Percentiles rank a stretch among this genome's conserved stretches.
Conservation (phyloP, 2,797 vertebrate genomes). For the Nasua narica region DNA sequence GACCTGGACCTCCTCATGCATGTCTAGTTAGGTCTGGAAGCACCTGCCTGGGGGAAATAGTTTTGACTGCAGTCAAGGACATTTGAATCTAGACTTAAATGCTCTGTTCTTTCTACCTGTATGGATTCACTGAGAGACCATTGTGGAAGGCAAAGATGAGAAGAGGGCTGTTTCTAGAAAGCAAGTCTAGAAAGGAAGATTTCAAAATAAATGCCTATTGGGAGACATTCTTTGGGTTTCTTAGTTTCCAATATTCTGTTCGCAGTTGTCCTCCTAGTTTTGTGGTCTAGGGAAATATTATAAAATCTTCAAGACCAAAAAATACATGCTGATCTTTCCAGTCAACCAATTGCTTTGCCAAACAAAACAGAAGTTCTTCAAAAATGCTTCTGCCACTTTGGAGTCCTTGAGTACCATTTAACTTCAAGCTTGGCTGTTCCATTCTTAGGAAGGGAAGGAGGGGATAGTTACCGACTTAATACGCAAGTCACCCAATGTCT, state of each 20-base stretch:
- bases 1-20: not conserved
- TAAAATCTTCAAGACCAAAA: constrained; percentile 24
- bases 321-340: not conserved
- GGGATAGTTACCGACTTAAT: not conserved
- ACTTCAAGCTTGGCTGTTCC: not conserved
- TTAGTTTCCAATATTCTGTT: constrained; percentile 12
- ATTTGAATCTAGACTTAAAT: not conserved
- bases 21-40: not conserved
- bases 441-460: not conserved
- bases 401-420: not conserved
- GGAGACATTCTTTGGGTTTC: not conserved
- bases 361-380: constrained; percentile 47
- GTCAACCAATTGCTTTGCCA: constrained; percentile 38
- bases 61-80: not conserved
- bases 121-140: not conserved
- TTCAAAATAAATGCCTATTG: constrained; percentile 11
- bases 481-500: not conserved
- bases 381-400: not conserved
- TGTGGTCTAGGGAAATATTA: not conserved
- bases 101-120: not conserved
- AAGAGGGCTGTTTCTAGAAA: constrained; percentile 23
- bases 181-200: not conserved
- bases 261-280: not conserved
- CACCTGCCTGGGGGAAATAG: not conserved
- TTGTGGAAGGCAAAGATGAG: not conserved